Base-by-base conservation (phyloP, 92 coral and sea anemone species). In the Umimayanthus kanabou region DNA sequence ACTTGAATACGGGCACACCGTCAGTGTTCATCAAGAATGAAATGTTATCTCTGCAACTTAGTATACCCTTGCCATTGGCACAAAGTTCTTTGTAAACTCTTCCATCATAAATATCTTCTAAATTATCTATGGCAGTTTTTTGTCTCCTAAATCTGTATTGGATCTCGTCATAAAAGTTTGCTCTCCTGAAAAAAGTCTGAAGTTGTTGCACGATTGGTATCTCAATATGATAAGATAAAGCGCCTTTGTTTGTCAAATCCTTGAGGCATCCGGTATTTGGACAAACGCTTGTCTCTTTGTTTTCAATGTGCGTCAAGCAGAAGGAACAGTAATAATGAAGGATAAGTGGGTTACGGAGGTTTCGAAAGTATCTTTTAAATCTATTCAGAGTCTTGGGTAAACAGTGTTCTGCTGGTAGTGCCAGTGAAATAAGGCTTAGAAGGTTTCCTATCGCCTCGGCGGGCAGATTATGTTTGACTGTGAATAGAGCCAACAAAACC, bases 1-100 rank as follows among this genome's bases (percentile, higher is more conserved):
- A 94, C 83, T 92, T 92, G 49, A 94, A 94, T 13, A 92, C 94
- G 2, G 98, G 94, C 28, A 94, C 91, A 28, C 95, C 92, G 86
- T 94, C 95, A 15, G 95, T 90, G 50, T 94, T 92, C 86, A 82
- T 45, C 3, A 89, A 37, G 65, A 89, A 89, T 2, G 94, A 94
- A 76, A 94, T 88, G 76, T 92, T 90, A 76, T 94, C 87, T 75
- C 30, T 65, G 18, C 76, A 86, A 29, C 49, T 53, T 50, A 88
- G 71, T 74, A 94, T 15, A 1, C 92, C 93, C 73, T 92, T 78
- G 18, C 42, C 88, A 3, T 92, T 78, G 18, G 43, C 88, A 3
- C 22, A 67, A 43, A 94, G 89, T 66, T 85, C 90, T 30, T 90
- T 85, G 76, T 93, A 93, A 40, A 93, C 87, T 7, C n/a, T 28